Percentiles rank a stretch among this genome's conserved stretches.
These are phyloP conservation scores for Eueremaeus valkanovi DNA, from an alignment of 2,888 invertebrate genomes.

Conservation along the genomic window DNA sequence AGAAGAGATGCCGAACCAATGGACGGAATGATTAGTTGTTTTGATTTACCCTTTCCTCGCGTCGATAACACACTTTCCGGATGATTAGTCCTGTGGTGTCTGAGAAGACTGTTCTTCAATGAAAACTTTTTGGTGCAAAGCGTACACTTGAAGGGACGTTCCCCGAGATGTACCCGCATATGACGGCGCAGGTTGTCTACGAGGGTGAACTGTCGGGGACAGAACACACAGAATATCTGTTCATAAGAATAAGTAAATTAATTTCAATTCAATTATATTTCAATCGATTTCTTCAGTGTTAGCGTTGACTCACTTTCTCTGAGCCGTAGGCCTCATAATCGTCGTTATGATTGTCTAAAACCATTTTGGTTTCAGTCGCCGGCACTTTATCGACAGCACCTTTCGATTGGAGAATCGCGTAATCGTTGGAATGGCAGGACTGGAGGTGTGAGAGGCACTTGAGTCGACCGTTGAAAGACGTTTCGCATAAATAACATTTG, in stretches of 20 bases:
- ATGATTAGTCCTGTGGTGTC: conserved; percentile 61
- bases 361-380: conserved; percentile 48
- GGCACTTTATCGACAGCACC: conserved; percentile 49
- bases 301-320: not conserved
- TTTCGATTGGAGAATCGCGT: conserved; percentile 65
- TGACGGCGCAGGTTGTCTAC: conserved; percentile 63
- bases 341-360: conserved; percentile 51
- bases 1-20: not conserved
- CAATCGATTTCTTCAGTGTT: conserved; percentile 20
- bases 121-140: conserved; percentile 83
- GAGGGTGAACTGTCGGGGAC: conserved; percentile 89
- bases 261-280: too few species aligned
- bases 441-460: conserved; percentile 78
- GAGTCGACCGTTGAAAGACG: conserved; percentile 71
- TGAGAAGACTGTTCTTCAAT: conserved; percentile 87
- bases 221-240: conserved; percentile 65
- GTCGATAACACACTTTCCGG: conserved; percentile 7
- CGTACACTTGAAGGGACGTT: conserved; percentile 63
- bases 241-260: conserved; percentile 56
- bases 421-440: conserved; percentile 69
- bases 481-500: conserved; percentile 89
- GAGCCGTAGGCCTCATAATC: conserved; percentile 46
- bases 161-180: conserved; percentile 89
- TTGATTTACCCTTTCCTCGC: not conserved
- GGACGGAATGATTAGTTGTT: not conserved